Evolutionary conservation across 1,140 invertebrate species (phyloP), one percentile per base, ranked within the genome.

Genomic region (Lucilia sericata): DNA sequence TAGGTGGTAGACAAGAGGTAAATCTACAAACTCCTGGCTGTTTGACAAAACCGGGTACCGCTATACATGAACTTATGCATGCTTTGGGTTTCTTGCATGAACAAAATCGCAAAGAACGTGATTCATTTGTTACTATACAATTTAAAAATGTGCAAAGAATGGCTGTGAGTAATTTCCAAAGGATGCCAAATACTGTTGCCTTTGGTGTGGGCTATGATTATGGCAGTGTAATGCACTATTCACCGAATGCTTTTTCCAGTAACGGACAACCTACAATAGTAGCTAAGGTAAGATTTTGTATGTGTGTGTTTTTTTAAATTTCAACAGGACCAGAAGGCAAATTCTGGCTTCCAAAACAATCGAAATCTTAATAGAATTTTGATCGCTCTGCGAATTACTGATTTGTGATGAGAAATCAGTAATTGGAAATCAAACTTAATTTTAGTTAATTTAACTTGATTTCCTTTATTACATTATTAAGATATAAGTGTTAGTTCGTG

Each of bases 21-120:
- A 96, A 96, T 88, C 91, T 96, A 5, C 95, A 96, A 87, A 91
- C 92, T 0, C 95, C 95, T 1, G 95, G 95, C 2, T 97, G 96
- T 87, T 91, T 96, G 0, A 91, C 92, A 1, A 94, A 94, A 85
- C 94, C 95, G 70, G 95, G 95, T 9, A 96, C 95, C 0, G 92
- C 95, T n/a, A 91, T 96, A 47, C 97, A 98, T 86, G 97, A 98
- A 89, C 90, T 98, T 85, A 95, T 97, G 92, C 97, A 98, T 86
- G 95, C 95, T 0, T 87, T 96, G 25, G 97, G 97, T 0, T 97
- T 98, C 90, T 93, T 96, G 87, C 97, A 98, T 88, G 96, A 98
- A 88, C 97, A 98, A 88, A 97, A 95, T 86, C 92, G 96, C 36
- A 93, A 91, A 42, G 97, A 98, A 85, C 91, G 97, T n/a, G 96